A percentile compares a stretch with the other conserved stretches of the same genome.
Evolutionary conservation across 92 coral and sea anemone species (phyloP).

Genomic region (Epizoanthus scotinus): DNA sequence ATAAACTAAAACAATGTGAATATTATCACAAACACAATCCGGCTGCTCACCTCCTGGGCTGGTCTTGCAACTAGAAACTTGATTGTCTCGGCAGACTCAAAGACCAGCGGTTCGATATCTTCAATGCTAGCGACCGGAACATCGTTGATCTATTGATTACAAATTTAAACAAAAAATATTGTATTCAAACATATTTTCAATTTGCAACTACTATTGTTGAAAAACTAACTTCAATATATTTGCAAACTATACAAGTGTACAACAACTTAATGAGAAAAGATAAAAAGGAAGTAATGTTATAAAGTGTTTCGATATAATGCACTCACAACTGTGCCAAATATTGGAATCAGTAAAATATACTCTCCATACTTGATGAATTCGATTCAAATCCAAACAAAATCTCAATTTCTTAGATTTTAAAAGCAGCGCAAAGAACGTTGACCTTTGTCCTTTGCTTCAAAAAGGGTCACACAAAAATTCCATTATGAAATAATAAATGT

Average conservation of each 20-base stretch:
- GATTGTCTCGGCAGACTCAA: constrained; percentile 83
- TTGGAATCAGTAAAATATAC: too few relatives aligned
- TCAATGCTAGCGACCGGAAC: constrained; percentile 80
- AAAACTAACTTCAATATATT: neutral
- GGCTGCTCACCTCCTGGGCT: constrained; percentile 85
- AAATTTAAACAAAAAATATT: neutral
- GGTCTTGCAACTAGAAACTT: constrained; percentile 96
- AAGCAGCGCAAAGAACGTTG: too few relatives aligned
- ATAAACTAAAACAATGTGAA: constrained; percentile 5
- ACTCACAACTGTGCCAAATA: too few relatives aligned
- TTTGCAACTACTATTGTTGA: neutral
- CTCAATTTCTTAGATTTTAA: too few relatives aligned
- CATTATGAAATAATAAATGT: neutral
- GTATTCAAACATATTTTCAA: neutral
- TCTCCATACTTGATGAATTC: too few relatives aligned
- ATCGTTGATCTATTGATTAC: constrained; percentile 75
- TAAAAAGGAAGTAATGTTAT: too few relatives aligned
- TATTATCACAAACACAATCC: neutral
- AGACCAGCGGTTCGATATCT: constrained; percentile 87
- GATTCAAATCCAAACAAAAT: too few relatives aligned
- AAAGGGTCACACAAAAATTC: neutral
- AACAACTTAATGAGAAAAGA: too few relatives aligned
- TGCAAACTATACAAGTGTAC: neutral
- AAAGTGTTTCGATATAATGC: too few relatives aligned
- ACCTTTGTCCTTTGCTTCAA: neutral